These are phyloP conservation scores for Aepyceros melampus DNA, from an alignment of 2,113 vertebrate species.

Conservation along the genomic window DNA sequence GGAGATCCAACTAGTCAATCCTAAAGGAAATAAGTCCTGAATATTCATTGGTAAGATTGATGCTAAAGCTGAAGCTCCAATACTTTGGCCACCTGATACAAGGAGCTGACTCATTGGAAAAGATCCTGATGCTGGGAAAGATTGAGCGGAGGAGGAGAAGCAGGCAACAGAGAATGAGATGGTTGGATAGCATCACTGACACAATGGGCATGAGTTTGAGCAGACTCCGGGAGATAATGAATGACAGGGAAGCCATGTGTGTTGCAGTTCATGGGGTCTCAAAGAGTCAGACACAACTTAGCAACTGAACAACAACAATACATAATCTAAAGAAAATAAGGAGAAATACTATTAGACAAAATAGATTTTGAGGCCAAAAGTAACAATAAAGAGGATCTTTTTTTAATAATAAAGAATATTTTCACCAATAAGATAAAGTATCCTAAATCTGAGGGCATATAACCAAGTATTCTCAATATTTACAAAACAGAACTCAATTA, in stretches of 20 bases:
- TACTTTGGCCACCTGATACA: background rate
- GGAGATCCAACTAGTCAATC: background rate
- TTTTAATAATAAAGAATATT: slow-evolving; percentile 3
- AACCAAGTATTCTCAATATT: background rate
- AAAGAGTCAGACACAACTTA: background rate
- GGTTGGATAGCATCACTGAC: background rate
- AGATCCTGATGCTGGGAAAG: background rate
- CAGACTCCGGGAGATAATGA: background rate
- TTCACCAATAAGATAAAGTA: background rate
- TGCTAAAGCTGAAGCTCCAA: background rate
- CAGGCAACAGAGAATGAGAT: background rate
- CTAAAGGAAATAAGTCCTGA: background rate
- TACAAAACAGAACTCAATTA: background rate
- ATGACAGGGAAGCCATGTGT: background rate
- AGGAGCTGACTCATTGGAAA: background rate
- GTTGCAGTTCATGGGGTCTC: background rate
- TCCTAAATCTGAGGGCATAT: background rate
- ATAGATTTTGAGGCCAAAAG: background rate
- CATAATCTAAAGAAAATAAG: background rate
- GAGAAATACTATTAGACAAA: background rate
- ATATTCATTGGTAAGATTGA: background rate
- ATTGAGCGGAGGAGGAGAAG: background rate
- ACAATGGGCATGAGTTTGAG: background rate
- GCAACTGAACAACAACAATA: background rate
- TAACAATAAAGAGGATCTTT: background rate